Percentiles rank a stretch among this genome's conserved stretches.
Conservation (phyloP, 2,888 invertebrate species). For the Liopterus haemorrhoidalis region DNA sequence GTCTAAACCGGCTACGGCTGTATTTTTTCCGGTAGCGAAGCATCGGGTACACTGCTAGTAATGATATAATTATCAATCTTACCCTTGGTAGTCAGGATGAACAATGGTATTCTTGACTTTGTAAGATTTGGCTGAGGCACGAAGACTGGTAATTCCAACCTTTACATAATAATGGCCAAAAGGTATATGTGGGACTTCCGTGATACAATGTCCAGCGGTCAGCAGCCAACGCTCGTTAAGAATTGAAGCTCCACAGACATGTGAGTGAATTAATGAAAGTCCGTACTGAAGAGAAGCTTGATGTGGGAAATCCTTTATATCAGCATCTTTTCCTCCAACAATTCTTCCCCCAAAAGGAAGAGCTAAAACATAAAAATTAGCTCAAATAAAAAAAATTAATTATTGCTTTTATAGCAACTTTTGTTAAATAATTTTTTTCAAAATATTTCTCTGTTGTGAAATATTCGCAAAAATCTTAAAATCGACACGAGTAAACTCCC, state of each 20-base stretch:
- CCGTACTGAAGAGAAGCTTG: conserved; percentile 42
- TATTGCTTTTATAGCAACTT: too few relatives aligned
- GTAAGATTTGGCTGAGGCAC: conserved; percentile 33
- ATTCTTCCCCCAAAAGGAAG: conserved; percentile 2
- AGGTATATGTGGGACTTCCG: conserved; percentile 35
- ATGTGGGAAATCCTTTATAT: conserved; percentile 39
- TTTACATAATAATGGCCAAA: conserved; percentile 35
- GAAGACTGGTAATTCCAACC: conserved; percentile 34
- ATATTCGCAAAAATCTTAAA: too few relatives aligned
- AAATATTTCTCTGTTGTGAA: too few relatives aligned
- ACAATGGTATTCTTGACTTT: conserved; percentile 27
- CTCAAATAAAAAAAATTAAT: background rate
- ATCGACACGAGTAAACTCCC: too few relatives aligned
- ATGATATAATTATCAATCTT: conserved; percentile 16
- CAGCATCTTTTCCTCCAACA: conserved; percentile 27
- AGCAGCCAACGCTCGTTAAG: conserved; percentile 38
- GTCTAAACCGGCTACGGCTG: too few relatives aligned
- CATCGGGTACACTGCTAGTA: conserved; percentile 1
- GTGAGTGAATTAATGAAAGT: conserved; percentile 36
- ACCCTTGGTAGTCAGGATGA: conserved; percentile 38
- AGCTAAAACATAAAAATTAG: background rate
- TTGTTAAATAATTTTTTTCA: too few relatives aligned
- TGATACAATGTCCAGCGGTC: conserved; percentile 46
- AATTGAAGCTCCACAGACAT: conserved; percentile 46
- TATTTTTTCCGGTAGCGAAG: too few relatives aligned